phyloP scores from a whole-genome alignment of 2,797 vertebrate genomes.

The Falco biarmicus region DNA sequence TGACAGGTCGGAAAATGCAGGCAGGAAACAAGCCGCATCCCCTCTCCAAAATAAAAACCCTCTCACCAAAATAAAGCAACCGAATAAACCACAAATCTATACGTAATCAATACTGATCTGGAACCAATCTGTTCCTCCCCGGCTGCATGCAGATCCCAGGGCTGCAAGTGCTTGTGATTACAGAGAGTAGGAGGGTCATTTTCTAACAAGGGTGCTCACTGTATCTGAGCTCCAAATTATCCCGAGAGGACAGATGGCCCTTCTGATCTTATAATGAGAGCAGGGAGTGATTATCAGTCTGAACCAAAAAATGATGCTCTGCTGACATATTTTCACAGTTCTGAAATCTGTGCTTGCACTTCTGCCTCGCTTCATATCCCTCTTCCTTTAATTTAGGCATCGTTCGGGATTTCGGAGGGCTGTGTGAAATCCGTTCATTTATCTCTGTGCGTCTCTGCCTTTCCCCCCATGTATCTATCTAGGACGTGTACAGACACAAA shows the following conservation, averaged over 20 bases:
- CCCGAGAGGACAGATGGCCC: constrained; percentile 68
- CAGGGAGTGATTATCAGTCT: constrained; percentile 70
- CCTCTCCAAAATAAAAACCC: background rate
- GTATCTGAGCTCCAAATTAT: constrained; percentile 69
- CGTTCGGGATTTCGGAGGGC: constrained; percentile 47
- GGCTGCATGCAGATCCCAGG: background rate
- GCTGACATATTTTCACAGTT: constrained; percentile 74
- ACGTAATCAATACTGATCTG: constrained; percentile 39
- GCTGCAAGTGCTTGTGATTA: constrained; percentile 55
- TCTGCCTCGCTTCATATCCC: constrained; percentile 52
- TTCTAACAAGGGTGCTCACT: constrained; percentile 66
- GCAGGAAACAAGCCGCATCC: background rate
- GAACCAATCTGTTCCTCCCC: constrained; percentile 11
- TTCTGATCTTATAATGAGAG: constrained; percentile 72
- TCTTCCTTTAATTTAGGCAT: constrained; percentile 48
- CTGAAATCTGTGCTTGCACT: constrained; percentile 70
- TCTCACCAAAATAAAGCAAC: background rate
- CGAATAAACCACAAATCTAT: constrained; percentile 3
- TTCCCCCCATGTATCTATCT: constrained; percentile 52
- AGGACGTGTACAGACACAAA: constrained; percentile 57
- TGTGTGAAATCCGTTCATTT: constrained; percentile 63
- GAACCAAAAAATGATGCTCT: constrained; percentile 70
- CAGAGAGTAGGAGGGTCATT: constrained; percentile 57
- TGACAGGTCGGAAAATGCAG: background rate
- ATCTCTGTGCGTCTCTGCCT: constrained; percentile 21